A percentile compares a stretch with the other conserved stretches of the same genome.
These are phyloP conservation scores for Apantesis nais DNA, from an alignment of 2,888 invertebrate species.

Conservation along the genomic window DNA sequence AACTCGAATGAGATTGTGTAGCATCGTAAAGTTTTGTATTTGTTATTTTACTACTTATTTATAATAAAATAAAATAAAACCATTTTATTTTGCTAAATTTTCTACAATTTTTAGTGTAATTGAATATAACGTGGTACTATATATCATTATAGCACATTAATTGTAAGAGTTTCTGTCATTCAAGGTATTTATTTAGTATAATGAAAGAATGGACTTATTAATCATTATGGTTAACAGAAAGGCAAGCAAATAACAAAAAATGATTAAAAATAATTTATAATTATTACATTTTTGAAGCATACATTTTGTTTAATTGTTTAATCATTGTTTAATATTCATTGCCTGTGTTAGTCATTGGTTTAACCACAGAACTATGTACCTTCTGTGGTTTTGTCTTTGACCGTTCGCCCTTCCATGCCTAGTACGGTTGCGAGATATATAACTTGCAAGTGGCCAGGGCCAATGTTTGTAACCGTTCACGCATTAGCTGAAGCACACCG, in stretches of 20 bases:
- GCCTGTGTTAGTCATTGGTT: not conserved
- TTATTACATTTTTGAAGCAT: not conserved
- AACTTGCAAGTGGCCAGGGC: slow-evolving; percentile 57
- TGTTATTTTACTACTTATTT: too few species aligned
- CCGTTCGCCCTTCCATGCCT: slow-evolving; percentile 67
- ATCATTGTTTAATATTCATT: not conserved
- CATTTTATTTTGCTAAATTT: too few species aligned
- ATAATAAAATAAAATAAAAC: too few species aligned
- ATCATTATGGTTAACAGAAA: not conserved
- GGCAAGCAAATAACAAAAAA: too few species aligned
- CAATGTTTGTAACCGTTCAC: slow-evolving; percentile 59
- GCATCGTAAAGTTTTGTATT: too few species aligned
- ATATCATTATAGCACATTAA: too few species aligned
- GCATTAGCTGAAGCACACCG: slow-evolving; percentile 45
- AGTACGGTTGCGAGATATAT: slow-evolving; percentile 60
- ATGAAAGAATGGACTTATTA: too few species aligned
- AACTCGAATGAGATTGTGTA: too few species aligned
- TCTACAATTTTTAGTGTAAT: too few species aligned
- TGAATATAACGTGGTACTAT: too few species aligned
- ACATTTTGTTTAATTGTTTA: not conserved
- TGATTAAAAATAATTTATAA: not conserved
- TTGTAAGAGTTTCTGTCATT: too few species aligned
- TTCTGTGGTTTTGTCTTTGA: slow-evolving; percentile 53
- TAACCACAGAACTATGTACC: slow-evolving; percentile 12
- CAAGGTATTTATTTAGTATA: too few species aligned